These are phyloP conservation scores for Polydesmus complanatus DNA, from an alignment of 2,888 invertebrate genomes.

Conservation along the genomic window DNA sequence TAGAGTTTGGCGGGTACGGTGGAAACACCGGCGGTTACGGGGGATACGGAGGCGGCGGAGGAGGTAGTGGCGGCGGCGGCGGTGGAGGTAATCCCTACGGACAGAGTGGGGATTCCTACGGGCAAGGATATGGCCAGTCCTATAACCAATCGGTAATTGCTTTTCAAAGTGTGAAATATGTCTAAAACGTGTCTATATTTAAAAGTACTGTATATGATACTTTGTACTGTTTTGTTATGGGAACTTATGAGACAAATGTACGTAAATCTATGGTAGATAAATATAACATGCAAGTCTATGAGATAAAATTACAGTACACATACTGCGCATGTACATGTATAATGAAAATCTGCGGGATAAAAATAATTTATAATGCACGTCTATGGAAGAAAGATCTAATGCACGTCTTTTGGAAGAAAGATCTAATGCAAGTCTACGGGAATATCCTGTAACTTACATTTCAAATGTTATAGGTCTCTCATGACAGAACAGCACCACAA, in stretches of 20 bases:
- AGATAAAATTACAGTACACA: too few species aligned
- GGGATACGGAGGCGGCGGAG: constrained; percentile 12
- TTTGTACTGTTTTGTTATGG: too few species aligned
- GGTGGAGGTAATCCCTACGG: constrained; percentile 7
- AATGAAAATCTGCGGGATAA: too few species aligned
- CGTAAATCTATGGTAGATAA: too few species aligned
- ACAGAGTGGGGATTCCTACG: constrained; percentile 14
- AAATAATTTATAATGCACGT: too few species aligned
- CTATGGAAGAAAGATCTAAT: background rate
- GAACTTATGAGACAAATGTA: too few species aligned
- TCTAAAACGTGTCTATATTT: too few species aligned
- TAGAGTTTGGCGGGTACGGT: constrained; percentile 16
- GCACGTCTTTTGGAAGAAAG: background rate
- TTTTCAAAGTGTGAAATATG: background rate
- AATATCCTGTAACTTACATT: background rate
- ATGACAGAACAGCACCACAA: background rate
- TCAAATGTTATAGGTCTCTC: background rate
- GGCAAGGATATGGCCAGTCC: constrained; percentile 12
- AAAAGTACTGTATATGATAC: too few species aligned
- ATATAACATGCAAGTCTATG: too few species aligned
- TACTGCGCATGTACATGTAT: too few species aligned
- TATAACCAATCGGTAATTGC: constrained; percentile 10
- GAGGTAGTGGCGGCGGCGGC: constrained; percentile 10
- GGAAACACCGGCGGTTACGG: constrained; percentile 10
- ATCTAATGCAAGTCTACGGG: background rate